phyloP scores from a whole-genome alignment of 1,140 invertebrate species.

The Drosophila azteca region DNA sequence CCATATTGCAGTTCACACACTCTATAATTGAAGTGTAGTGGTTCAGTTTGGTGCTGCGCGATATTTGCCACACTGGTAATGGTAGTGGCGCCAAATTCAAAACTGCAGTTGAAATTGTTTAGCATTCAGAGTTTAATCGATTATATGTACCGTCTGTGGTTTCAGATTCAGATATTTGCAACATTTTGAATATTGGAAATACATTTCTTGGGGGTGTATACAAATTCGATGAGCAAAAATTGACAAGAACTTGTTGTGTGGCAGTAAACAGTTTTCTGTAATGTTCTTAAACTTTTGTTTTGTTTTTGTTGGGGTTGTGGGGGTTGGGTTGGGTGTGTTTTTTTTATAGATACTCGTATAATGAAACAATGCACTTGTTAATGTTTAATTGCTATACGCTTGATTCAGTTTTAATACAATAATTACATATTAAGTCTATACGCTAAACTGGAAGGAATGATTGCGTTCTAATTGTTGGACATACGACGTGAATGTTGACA shows the following conservation, averaged over 20 bases:
- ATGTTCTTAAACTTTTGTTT: not conserved
- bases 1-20: no score
- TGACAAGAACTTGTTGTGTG: conserved; percentile 61
- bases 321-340: not conserved
- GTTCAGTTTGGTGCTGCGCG: no score
- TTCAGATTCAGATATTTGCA: conserved; percentile 34
- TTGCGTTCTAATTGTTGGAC: conserved; percentile 75
- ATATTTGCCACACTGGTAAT: no score
- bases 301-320: conserved; percentile 21
- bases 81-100: no score
- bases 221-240: conserved; percentile 67
- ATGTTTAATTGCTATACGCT: conserved; percentile 51
- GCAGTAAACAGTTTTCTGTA: conserved; percentile 58
- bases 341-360: conserved; percentile 14
- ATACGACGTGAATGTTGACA: conserved; percentile 26
- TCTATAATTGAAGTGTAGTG: no score
- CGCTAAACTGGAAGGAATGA: conserved; percentile 77
- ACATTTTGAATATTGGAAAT: conserved; percentile 36
- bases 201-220: conserved; percentile 19
- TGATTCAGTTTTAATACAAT: conserved; percentile 63
- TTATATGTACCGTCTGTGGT: conserved; percentile 9
- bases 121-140: conserved; percentile 34
- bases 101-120: not conserved
- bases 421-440: conserved; percentile 73
- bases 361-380: conserved; percentile 45